Evolutionary conservation across 2,888 invertebrate genomes (phyloP), one percentile per base, ranked within the genome.

Genomic region (Uropetala carovei): DNA sequence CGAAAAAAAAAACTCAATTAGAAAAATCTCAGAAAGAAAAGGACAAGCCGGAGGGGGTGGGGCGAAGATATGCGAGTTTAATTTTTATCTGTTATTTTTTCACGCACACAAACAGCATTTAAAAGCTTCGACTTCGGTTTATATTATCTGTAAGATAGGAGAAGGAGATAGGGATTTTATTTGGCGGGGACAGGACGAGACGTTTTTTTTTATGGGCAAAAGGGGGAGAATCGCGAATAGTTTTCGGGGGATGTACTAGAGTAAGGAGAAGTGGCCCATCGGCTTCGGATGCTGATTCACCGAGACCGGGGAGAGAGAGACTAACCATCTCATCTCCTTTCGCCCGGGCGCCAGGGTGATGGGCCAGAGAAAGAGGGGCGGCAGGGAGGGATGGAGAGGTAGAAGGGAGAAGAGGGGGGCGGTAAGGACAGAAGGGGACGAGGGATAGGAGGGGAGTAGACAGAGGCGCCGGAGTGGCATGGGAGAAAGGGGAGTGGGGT

Each of bases 261-360:
- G 13, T n/a, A n/a, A 27, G 27, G 75, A 75, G 27, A 75, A 27
- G 27, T 11, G 22, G 75, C 22, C 75, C 75, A 75, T 75, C 75
- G 75, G 75, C 75, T 27, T 75, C 75, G 75, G 75, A 75, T 75
- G 75, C 75, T 27, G 75, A 75, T 75, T 27, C 27, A 75, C 75
- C 22, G 16, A 68, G 14, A n/a, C 64, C 22, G 27, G 75, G 27
- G 75, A 22, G 75, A 27, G 75, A 75, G 27, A 75, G 75, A 75
- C 75, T 22, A 22, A 22, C 22, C 68, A n/a, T 68, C 68, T 43
- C 43, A 43, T 43, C 43, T 75, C 75, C 75, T 75, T 75, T 75
- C 75, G 75, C 75, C 75, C 75, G 75, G 75, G 75, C 75, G 75
- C 75, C 75, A 75, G 75, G 75, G 27, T 75, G 75, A 75, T 75